Evolutionary conservation across 2,888 invertebrate genomes (phyloP), one percentile per base, ranked within the genome.

Genomic region (Hypsopygia costalis): DNA sequence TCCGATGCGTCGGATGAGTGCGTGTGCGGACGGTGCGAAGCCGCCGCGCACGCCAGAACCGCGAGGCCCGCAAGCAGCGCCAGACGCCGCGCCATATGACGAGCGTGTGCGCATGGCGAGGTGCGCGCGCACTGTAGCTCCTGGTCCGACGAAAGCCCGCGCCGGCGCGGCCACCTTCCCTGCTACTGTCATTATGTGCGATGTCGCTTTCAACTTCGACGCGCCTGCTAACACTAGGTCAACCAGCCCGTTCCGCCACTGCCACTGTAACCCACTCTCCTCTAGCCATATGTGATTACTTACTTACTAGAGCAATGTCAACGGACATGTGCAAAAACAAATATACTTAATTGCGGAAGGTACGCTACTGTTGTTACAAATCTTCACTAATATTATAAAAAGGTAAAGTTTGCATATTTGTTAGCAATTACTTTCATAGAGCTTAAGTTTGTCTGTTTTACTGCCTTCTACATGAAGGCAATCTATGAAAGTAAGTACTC

Each of bases 101-200:
- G 73, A 65, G 69, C 78, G 87, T 85, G 81, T 86, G 82, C 72
- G 81, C 89, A 85, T 89, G 88, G 76, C 88, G 88, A 78, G 81
- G 79, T 80, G 88, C 87, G 78, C 77, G 81, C 69, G 87, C 86
- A 81, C 86, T 86, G 69, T 86, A 81, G 69, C 53, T 64, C 58
- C 53, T 56, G 55, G 51, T 47, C 55, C 59, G 52, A 51, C 59
- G 38, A 34, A 34, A 47, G 62, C 51, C 54, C 44, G 52, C 59
- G 52, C 58, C 54, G 57, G 53, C 56, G 58, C 58, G 54, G 57
- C 69, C 73, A 69, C 72, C 77, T 74, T 77, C 78, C 81, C 83
- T 75, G 70, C 79, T 80, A 69, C 81, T 66, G 64, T 69, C 66
- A 77, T 81, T 79, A 77, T 62, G 64, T 60, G 55, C 65, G 71